Conservation (phyloP, 2,797 vertebrate species). For the Mionectes olivaceus region DNA sequence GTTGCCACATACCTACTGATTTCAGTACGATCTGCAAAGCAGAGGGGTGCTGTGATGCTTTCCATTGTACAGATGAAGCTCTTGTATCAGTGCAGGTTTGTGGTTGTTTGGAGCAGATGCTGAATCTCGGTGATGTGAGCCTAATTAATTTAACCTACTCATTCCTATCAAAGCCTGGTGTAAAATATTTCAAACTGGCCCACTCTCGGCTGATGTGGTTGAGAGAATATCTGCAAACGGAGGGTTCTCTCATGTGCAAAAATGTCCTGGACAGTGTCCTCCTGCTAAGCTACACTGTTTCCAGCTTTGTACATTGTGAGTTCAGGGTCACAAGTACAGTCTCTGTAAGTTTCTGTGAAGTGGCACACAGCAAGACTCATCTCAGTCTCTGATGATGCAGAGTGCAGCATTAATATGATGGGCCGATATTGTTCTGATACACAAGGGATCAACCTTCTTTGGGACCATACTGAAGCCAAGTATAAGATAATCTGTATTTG, state of each 20-base stretch:
- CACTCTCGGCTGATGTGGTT: not conserved
- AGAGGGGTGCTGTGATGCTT: slow-evolving; percentile 12
- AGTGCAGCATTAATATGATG: not conserved
- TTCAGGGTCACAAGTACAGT: not conserved
- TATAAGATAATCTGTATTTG: not conserved
- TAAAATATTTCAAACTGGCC: not conserved
- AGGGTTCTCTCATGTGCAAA: not conserved
- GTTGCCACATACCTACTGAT: not conserved
- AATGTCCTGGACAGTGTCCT: not conserved
- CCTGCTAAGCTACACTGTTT: not conserved
- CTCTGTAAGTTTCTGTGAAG: not conserved
- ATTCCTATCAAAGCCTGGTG: not conserved
- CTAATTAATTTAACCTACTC: slow-evolving; percentile 36
- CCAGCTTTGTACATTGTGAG: not conserved
- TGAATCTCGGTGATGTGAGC: not conserved
- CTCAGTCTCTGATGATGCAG: not conserved
- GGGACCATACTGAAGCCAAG: not conserved
- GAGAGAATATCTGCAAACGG: not conserved
- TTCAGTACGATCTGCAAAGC: slow-evolving; percentile 16
- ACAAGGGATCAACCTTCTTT: not conserved
- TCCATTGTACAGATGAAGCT: not conserved
- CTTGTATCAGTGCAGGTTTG: not conserved
- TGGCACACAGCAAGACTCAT: not conserved
- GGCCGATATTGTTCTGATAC: not conserved
- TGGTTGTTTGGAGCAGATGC: slow-evolving; percentile 39